Evolutionary conservation across 1,140 invertebrate species (phyloP), one percentile per base, ranked within the genome.

Genomic region (Hermetia illucens): DNA sequence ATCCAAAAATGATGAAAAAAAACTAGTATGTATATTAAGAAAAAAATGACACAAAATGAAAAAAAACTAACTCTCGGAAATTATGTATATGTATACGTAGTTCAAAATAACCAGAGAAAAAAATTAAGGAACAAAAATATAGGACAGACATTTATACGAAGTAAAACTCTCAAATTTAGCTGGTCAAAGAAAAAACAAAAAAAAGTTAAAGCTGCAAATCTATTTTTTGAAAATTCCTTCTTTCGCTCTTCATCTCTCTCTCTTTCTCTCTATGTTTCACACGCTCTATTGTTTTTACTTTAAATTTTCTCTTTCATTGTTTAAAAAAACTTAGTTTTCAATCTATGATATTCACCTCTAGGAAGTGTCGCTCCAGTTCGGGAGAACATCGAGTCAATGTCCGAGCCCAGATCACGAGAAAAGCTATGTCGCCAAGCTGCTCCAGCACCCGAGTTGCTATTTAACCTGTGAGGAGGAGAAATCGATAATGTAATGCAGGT

Each of bases 401-500:
- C 68, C 36, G 61, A 63, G 13, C 65, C 61, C 38, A 71, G 43
- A 41, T 74, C 71, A 39, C 70, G 60, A 34, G 70, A 70, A 41
- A 71, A 62, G 50, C 71, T 73, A 40, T 70, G 63, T 40, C 72
- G 58, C 72, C 72, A 74, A 5, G 69, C 67, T 10, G 51, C 61
- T 43, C 45, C 61, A 44, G 43, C 54, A 30, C 40, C n/a, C n/a
- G n/a, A n/a, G n/a, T n/a, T 49, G 44, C 47, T 61, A 38, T 61
- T 62, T 13, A 63, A 53, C 34, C 53, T 57, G 39, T 53, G 50
- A 38, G 42, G 40, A 40, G 9, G 15, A 34, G 38, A 25, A 16
- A 34, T 30, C 4, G 5, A 34, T 13, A 34, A 17, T 20, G n/a
- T 12, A 21, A 36, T 19, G 21, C 24, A 20, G 16, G 22, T 21